phyloP scores from a whole-genome alignment of 1,140 invertebrate genomes.

The Bombus confusus region DNA sequence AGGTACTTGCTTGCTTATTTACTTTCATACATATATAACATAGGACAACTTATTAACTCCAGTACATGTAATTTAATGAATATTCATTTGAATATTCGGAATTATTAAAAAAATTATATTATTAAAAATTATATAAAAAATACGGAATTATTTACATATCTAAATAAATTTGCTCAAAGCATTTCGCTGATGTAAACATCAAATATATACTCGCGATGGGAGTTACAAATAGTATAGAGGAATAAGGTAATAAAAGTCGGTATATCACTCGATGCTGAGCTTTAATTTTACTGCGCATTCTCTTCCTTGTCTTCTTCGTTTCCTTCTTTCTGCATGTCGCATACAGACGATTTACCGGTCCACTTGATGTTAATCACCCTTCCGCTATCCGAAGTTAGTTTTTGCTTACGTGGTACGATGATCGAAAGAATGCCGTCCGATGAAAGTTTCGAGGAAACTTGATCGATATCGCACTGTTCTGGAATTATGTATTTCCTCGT shows the following conservation, averaged over 20 bases:
- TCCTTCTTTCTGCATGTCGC: background rate
- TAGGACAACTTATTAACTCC: background rate
- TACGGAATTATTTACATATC: background rate
- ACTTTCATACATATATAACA: background rate
- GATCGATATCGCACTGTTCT: slow-evolving; percentile 77
- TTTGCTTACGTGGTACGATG: slow-evolving; percentile 83
- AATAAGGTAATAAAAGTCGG: background rate
- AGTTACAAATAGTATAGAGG: background rate
- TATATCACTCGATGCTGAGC: background rate
- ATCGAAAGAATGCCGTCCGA: slow-evolving; percentile 88
- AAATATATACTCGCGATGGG: background rate
- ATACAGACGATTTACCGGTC: slow-evolving; percentile 66
- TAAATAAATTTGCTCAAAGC: background rate
- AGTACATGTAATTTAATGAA: background rate
- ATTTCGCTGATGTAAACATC: background rate
- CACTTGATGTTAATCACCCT: slow-evolving; percentile 66
- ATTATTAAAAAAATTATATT: no score
- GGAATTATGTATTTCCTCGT: slow-evolving; percentile 86
- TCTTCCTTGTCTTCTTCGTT: background rate
- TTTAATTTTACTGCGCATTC: background rate
- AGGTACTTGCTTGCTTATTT: background rate
- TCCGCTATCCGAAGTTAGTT: slow-evolving; percentile 42
- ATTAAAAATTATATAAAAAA: no score
- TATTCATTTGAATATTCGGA: no score
- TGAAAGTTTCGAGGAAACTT: slow-evolving; percentile 84